phyloP scores from a whole-genome alignment of 2,797 vertebrate species.

The Catamblyrhynchus diadema region DNA sequence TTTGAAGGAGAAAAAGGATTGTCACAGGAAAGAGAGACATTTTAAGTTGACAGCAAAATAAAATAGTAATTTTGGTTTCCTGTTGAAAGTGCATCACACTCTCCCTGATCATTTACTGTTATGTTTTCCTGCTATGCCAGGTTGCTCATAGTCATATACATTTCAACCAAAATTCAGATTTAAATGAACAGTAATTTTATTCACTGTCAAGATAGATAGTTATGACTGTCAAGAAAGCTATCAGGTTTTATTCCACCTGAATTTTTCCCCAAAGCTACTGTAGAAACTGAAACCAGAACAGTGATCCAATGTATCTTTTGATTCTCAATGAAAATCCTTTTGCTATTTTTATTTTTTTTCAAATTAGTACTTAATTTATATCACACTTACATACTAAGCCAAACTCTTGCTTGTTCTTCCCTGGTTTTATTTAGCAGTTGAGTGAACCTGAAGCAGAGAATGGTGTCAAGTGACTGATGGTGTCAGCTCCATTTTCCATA shows the following conservation, averaged over 20 bases:
- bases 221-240: neutral
- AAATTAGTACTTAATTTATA: neutral
- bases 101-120: neutral
- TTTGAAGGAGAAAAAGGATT: neutral
- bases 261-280: neutral
- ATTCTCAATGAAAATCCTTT: neutral
- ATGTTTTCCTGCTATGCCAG: neutral
- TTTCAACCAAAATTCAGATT: neutral
- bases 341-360: neutral
- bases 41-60: neutral
- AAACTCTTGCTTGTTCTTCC: neutral
- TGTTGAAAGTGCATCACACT: neutral
- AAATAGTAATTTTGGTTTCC: neutral
- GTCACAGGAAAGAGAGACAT: neutral
- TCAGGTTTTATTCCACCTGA: neutral
- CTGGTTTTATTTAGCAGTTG: neutral
- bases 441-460: neutral
- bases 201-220: neutral
- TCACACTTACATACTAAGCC: accelerated
- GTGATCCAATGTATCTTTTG: neutral
- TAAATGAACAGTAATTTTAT: neutral
- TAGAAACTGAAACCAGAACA: neutral
- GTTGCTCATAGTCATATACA: neutral
- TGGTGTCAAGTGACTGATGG: neutral
- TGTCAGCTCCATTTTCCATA: neutral